Percentiles rank a stretch among this genome's conserved stretches.
Evolutionary conservation across 2,113 vertebrate species (phyloP).

Genomic region (Chaetorhynchus papuensis): DNA sequence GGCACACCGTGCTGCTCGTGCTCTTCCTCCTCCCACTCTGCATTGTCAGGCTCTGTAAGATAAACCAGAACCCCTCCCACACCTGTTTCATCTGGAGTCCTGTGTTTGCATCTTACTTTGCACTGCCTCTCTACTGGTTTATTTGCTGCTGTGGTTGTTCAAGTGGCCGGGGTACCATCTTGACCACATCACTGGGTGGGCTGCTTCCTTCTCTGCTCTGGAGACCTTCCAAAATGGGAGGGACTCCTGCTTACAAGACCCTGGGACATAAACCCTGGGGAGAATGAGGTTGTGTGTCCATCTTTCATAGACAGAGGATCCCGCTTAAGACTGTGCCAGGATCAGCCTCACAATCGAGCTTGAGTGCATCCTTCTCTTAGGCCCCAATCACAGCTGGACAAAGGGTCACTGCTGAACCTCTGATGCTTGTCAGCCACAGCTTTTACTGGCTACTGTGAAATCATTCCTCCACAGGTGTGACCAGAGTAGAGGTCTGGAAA

Average conservation of each 20-base stretch:
- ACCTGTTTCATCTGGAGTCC: accelerated
- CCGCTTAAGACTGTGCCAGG: not conserved
- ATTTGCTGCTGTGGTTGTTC: not conserved
- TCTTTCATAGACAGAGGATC: not conserved
- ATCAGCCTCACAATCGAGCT: not conserved
- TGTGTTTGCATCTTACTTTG: not conserved
- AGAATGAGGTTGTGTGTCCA: not conserved
- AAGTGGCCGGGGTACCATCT: not conserved
- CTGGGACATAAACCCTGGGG: not conserved
- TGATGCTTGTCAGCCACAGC: not conserved
- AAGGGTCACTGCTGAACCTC: not conserved
- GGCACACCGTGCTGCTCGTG: accelerated
- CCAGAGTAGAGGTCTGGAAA: not conserved
- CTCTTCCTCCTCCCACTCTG: not conserved
- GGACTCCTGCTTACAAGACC: not conserved
- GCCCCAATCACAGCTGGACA: not conserved
- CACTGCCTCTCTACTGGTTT: not conserved
- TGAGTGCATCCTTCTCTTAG: not conserved
- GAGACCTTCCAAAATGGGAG: not conserved
- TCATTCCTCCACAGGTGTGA: not conserved
- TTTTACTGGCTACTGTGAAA: not conserved
- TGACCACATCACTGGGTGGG: not conserved
- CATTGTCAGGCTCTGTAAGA: accelerated
- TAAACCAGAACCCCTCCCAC: not conserved
- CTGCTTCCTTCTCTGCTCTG: not conserved